Evolutionary conservation across 2,888 invertebrate species (phyloP), one percentile per base, ranked within the genome.

Genomic region (Callyntrura sp.): DNA sequence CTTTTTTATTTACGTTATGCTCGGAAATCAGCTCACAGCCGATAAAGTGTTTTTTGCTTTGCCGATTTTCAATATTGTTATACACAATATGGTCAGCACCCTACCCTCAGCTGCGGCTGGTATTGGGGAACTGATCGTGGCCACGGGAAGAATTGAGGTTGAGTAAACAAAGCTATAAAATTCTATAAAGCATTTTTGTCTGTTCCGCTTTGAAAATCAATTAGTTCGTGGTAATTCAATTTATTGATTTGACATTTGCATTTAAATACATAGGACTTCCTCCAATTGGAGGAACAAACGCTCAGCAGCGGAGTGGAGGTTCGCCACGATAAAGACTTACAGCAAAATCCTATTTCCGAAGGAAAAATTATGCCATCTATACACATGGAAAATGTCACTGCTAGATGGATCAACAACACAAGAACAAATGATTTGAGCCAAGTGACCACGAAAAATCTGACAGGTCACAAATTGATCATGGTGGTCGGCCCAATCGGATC

Each of bases 31-130:
- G 1, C 95, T 98, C 92, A 96, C 97, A 0, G 97, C 98, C 0
- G 96, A 97, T 92, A 94, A 96, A 94, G 97, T 96, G 94, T 98
- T 98, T 94, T 97, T 98, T 90, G 96, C 98, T 78, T 97, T 98
- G 20, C 97, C 98, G 9, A 97, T 98, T 94, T 98, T 98, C 95
- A 98, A 97, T 94, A 97, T 98, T 84, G 95, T 98, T 89, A 95
- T 98, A 48, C 96, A 97, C 93, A 97, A 97, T 20, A 97, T 98
- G 96, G 96, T 96, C 62, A 97, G 98, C 20, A 97, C 97, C 94
- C 97, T 98, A 93, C 98, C 98, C 0, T 97, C 97, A 93, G 97
- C 97, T 73, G 96, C 98, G 92, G 96, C 97, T 3, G 97, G 97
- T 95, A 96, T 97, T 68, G 97, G 97, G 0, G 98, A 98, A 95